phyloP scores from a whole-genome alignment of 2,797 vertebrate genomes.

The Vultur gryphus region DNA sequence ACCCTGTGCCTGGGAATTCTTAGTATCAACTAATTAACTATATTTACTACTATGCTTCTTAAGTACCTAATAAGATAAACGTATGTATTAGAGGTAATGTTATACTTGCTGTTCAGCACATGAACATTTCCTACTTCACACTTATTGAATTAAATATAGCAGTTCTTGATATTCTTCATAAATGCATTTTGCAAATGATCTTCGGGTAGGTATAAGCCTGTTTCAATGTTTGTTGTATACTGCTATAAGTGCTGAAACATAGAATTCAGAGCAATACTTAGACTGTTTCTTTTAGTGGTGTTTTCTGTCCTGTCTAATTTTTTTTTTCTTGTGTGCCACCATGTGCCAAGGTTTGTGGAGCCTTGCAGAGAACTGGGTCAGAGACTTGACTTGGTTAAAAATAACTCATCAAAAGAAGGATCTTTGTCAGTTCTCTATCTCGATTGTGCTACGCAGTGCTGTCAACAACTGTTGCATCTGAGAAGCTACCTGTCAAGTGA shows the following conservation, averaged over 20 bases:
- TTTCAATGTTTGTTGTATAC: background rate
- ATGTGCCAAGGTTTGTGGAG: background rate
- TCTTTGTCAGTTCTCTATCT: background rate
- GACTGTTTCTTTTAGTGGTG: background rate
- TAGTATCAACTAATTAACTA: background rate
- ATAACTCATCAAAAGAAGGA: constrained; percentile 21
- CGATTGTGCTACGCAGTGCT: background rate
- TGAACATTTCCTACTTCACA: background rate
- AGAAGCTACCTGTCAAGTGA: background rate
- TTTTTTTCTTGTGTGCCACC: background rate
- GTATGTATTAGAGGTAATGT: background rate
- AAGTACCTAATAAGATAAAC: background rate
- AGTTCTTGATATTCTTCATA: background rate
- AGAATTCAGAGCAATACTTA: background rate
- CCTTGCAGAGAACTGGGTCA: constrained; percentile 18
- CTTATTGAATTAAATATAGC: background rate
- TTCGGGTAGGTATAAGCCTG: background rate
- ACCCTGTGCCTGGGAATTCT: background rate
- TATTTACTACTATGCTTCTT: background rate
- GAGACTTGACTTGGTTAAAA: constrained; percentile 38
- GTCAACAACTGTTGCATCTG: background rate
- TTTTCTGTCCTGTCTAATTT: background rate
- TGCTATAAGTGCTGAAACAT: background rate
- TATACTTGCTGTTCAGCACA: background rate
- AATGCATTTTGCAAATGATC: background rate